Evolutionary conservation across 2,888 invertebrate genomes (phyloP).

Genomic region (Thera obeliscata): DNA sequence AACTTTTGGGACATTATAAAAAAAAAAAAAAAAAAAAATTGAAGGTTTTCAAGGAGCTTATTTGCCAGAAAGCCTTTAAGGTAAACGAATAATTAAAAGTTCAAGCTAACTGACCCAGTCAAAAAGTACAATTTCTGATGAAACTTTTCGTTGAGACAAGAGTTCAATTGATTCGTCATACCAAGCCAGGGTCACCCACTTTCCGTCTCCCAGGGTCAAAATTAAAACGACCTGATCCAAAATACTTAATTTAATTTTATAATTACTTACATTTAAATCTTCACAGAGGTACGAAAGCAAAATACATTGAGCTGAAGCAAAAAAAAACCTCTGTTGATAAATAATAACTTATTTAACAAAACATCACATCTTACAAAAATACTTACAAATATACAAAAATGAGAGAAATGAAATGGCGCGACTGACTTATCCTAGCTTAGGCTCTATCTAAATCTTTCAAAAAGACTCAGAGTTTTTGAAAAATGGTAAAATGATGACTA

Average conservation of each 20-base stretch:
- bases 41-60: neutral
- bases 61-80: neutral
- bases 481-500: neutral
- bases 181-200: conserved; percentile 38
- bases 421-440: conserved; percentile 68
- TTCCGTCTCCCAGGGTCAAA: conserved; percentile 36
- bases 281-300: conserved; percentile 42
- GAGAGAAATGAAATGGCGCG: conserved; percentile 77
- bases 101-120: conserved; percentile 11
- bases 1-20: no score
- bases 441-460: conserved; percentile 35
- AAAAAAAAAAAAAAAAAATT: no score
- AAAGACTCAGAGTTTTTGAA: neutral
- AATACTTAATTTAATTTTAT: conserved; percentile 41
- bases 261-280: conserved; percentile 39
- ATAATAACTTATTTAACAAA: conserved; percentile 33
- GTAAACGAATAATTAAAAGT: neutral
- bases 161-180: conserved; percentile 41
- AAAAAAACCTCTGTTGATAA: conserved; percentile 34
- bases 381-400: conserved; percentile 47
- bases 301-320: conserved; percentile 43
- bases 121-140: conserved; percentile 28
- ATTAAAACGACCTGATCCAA: conserved; percentile 37
- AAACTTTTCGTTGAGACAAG: conserved; percentile 32
- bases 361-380: conserved; percentile 55